Conservation (phyloP, 2,888 invertebrate genomes). For the Pomacea canaliculata region DNA sequence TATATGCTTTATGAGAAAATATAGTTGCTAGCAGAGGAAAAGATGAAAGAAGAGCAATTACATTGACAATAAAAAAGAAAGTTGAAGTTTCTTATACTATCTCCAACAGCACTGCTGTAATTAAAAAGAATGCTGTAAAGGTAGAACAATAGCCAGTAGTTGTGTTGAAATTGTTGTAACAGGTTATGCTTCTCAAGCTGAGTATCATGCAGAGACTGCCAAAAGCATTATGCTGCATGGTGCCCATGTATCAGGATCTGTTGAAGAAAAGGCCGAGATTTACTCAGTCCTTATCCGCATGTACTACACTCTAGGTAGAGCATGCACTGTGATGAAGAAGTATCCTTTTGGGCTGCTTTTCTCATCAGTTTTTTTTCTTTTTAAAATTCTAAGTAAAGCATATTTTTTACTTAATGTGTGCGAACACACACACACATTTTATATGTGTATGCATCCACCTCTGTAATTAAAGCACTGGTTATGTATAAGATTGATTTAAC, state of each 20-base stretch:
- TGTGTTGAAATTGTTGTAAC: background rate
- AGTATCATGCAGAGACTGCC: constrained; percentile 63
- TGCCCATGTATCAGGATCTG: constrained; percentile 50
- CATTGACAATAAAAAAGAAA: too few relatives aligned
- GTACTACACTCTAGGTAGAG: constrained; percentile 59
- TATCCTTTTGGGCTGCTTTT: constrained; percentile 44
- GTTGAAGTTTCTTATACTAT: too few relatives aligned
- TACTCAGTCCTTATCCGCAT: constrained; percentile 58
- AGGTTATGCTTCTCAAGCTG: constrained; percentile 64
- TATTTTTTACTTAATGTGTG: too few relatives aligned
- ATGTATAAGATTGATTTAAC: constrained; percentile 34
- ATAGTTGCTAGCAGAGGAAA: too few relatives aligned
- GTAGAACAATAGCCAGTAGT: too few relatives aligned
- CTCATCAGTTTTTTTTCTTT: background rate
- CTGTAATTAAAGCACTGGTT: background rate
- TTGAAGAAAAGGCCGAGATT: constrained; percentile 58
- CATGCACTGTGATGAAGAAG: constrained; percentile 58
- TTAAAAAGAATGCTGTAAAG: too few relatives aligned
- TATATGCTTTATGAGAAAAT: too few relatives aligned
- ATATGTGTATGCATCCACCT: background rate
- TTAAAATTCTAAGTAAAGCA: background rate
- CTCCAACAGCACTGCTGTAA: too few relatives aligned
- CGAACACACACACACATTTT: too few relatives aligned
- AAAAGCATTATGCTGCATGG: constrained; percentile 58
- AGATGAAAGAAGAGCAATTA: too few relatives aligned